Conservation (phyloP, 2,113 vertebrate species). For the Hypomesus transpacificus region DNA sequence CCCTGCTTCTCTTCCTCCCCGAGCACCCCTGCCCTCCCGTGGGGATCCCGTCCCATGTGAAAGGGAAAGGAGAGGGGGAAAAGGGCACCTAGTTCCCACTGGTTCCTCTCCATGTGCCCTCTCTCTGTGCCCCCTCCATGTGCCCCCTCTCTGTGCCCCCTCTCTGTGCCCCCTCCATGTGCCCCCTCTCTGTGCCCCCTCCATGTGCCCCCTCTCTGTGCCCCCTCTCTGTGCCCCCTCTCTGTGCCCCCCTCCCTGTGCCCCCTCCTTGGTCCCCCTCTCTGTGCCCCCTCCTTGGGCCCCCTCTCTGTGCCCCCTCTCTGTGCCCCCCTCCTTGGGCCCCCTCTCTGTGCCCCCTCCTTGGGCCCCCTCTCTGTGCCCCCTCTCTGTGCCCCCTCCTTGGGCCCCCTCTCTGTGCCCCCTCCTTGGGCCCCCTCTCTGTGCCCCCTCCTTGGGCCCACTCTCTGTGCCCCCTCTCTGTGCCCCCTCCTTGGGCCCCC, state of each 20-base stretch:
- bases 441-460: slow-evolving; percentile 14
- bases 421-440: slow-evolving; percentile 53
- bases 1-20: slow-evolving; percentile 41
- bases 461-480: slow-evolving; percentile 52
- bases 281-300: slow-evolving; percentile 51
- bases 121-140: background rate
- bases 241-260: slow-evolving; percentile 52
- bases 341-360: slow-evolving; percentile 50
- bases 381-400: slow-evolving; percentile 62
- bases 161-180: slow-evolving; percentile 38
- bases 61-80: slow-evolving; percentile 62
- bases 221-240: slow-evolving; percentile 24
- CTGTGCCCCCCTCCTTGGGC: slow-evolving; percentile 30
- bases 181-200: slow-evolving; percentile 45
- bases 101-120: slow-evolving; percentile 50
- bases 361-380: slow-evolving; percentile 25
- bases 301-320: too few relatives aligned
- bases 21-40: slow-evolving; percentile 38
- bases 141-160: slow-evolving; percentile 42
- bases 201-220: slow-evolving; percentile 63
- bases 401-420: slow-evolving; percentile 1
- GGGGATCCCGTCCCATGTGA: slow-evolving; percentile 58
- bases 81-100: slow-evolving; percentile 71
- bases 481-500: slow-evolving; percentile 52
- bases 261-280: slow-evolving; percentile 18